These are phyloP conservation scores for Astur gentilis DNA, from an alignment of 2,113 vertebrate genomes.

Conservation along the genomic window DNA sequence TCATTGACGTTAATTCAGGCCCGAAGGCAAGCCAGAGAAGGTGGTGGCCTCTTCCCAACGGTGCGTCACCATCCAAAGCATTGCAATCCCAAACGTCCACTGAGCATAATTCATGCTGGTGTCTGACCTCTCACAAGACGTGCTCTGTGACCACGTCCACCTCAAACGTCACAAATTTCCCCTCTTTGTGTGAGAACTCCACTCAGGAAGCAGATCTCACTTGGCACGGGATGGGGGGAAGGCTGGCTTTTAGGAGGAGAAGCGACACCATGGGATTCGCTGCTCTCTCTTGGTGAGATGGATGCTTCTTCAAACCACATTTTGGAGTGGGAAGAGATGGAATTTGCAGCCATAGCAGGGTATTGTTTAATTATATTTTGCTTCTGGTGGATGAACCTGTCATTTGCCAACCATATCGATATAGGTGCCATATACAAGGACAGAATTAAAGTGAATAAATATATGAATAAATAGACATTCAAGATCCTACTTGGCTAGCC, in stretches of 20 bases:
- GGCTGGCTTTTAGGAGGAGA: background rate
- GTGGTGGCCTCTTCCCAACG: background rate
- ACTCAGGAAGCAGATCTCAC: background rate
- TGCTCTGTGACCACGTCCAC: background rate
- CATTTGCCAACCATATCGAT: rapidly evolving
- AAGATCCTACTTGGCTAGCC: background rate
- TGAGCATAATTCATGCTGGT: rapidly evolving
- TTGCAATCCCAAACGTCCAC: background rate
- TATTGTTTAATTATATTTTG: background rate
- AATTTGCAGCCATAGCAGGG: background rate
- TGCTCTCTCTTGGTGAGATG: background rate
- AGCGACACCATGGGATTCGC: background rate
- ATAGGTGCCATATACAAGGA: rapidly evolving
- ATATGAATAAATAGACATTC: background rate
- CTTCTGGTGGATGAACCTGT: background rate
- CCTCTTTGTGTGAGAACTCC: background rate
- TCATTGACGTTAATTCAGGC: background rate
- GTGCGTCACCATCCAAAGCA: background rate
- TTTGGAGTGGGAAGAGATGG: background rate
- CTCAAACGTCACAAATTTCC: rapidly evolving
- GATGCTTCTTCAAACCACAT: background rate
- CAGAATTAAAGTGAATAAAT: background rate
- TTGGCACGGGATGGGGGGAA: background rate
- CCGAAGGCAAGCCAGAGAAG: background rate
- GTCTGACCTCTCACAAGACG: rapidly evolving